Percentiles rank a stretch among this genome's conserved stretches.
These are phyloP conservation scores for Brachyptera putata DNA, from an alignment of 2,888 invertebrate species.

Conservation along the genomic window DNA sequence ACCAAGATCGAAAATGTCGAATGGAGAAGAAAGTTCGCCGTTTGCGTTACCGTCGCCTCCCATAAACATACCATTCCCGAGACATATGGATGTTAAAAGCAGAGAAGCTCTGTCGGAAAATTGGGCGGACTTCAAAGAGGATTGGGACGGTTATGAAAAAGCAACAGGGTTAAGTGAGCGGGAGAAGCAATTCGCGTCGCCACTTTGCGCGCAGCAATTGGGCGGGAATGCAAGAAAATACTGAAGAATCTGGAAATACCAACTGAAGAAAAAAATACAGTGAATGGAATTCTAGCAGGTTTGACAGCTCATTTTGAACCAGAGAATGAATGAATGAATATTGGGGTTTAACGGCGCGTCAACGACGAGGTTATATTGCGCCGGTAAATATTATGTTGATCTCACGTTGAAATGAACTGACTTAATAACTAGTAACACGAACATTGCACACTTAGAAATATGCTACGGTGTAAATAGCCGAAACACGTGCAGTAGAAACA, in stretches of 20 bases:
- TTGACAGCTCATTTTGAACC: neutral
- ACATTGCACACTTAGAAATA: too few species aligned
- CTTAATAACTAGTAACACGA: too few species aligned
- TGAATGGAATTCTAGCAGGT: neutral
- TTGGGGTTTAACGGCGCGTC: too few species aligned
- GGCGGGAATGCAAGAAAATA: neutral
- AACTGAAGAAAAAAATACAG: neutral
- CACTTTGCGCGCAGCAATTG: neutral
- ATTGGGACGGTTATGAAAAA: neutral
- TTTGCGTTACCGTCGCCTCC: too few species aligned
- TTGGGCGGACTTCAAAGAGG: neutral
- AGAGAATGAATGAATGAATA: too few species aligned
- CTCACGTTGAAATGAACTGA: too few species aligned
- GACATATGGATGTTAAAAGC: neutral
- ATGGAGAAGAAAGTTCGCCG: too few species aligned
- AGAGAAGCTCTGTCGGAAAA: neutral
- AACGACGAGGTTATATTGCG: too few species aligned
- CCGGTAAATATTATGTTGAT: too few species aligned
- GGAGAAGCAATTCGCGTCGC: neutral
- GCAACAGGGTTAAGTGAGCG: neutral
- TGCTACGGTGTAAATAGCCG: too few species aligned
- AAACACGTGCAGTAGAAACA: too few species aligned
- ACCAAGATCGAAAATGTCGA: too few species aligned
- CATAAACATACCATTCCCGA: neutral
- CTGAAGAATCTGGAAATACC: neutral